These are phyloP conservation scores for Archivesica marissinica DNA, from an alignment of 1,140 invertebrate genomes.

Conservation along the genomic window DNA sequence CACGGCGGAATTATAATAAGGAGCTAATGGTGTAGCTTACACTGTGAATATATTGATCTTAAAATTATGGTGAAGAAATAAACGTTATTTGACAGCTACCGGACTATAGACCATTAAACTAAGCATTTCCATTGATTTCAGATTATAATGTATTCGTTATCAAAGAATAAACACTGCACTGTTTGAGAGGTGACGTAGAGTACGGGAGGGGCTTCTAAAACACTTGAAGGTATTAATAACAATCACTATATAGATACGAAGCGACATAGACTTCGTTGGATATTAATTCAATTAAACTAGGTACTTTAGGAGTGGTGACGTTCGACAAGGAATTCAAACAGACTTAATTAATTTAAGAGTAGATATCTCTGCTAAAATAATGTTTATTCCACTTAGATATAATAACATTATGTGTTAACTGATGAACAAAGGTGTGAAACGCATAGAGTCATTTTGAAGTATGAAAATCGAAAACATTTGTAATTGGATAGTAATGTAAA, in stretches of 20 bases:
- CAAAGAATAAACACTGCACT: background rate
- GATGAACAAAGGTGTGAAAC: background rate
- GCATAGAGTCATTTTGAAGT: background rate
- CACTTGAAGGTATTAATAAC: conserved; percentile 25
- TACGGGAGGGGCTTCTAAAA: background rate
- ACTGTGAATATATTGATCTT: conserved; percentile 4
- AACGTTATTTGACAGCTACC: background rate
- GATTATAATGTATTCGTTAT: conserved; percentile 12
- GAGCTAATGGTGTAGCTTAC: background rate
- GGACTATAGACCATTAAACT: background rate
- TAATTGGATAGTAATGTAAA: background rate
- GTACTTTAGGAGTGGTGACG: background rate
- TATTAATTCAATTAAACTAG: conserved; percentile 20
- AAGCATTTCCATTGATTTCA: background rate
- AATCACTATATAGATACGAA: conserved; percentile 33
- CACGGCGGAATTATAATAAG: background rate
- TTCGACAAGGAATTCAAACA: background rate
- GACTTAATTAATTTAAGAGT: too few species aligned
- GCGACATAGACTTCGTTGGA: conserved; percentile 13
- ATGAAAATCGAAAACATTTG: background rate
- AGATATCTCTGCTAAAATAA: too few species aligned
- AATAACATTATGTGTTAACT: too few species aligned
- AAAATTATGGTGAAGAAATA: background rate
- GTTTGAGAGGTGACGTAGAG: conserved; percentile 2
- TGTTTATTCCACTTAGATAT: too few species aligned